Base-by-base conservation (phyloP, 2,797 vertebrate species). In the Lagocephalus sceleratus region DNA sequence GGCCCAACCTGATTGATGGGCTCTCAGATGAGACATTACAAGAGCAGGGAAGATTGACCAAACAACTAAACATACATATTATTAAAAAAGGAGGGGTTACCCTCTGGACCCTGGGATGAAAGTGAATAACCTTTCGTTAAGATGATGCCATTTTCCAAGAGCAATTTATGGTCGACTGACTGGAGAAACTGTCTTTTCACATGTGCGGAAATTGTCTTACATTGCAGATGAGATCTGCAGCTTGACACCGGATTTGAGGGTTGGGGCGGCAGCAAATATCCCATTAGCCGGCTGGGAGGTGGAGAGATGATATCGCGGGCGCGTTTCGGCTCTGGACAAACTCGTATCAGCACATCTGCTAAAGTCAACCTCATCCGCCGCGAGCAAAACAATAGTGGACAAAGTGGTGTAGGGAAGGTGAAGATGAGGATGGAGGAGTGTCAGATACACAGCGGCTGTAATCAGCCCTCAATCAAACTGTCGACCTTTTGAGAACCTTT, bases 111-210 rank as follows among this genome's bases (percentile, higher is more conserved):
- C 83, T 15, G 21, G 57, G 68, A 86, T 90, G 79, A 89, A 85
- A 87, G 84, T 88, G 90, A 85, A 81, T 86, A 80, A 91, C 90
- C 88, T 94, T 92, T 92, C 93, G 93, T 95, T 93, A 93, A 94
- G 91, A 93, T 83, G 90, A 92, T 89, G 81, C 90, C 85, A 85
- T 94, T 93, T 92, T 93, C 91, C 91, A 91, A 91, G 87, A 87
- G 93, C 94, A 94, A 97, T 97, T 96, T 95, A 92, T 94, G 91
- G 91, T 95, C 94, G 93, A 96, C 95, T 94, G 94, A 96, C 94
- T 93, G 86, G 89, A 91, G 90, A 90, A 91, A 88, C 85, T 92
- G 91, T 94, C 93, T 93, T 91, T 91, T 93, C 90, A 91, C 86
- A 92, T 91, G 78, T 83, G 90, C 93, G 94, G 91, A 97, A 96